Evolutionary conservation across 2,113 vertebrate species (phyloP).

Genomic region (Paramormyrops kingsleyae): DNA sequence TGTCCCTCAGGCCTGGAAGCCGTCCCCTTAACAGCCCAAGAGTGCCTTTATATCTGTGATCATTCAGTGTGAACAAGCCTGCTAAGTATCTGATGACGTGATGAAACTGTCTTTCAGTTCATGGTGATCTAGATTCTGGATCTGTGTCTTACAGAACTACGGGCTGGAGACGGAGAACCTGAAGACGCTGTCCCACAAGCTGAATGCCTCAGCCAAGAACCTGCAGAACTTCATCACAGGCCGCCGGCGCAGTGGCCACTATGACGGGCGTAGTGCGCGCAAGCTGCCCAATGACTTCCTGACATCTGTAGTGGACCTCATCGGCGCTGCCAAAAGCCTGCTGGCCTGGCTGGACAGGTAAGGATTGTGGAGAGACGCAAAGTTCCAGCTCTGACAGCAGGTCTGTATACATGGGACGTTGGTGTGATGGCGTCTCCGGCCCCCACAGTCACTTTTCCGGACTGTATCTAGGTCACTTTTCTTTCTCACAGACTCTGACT

Average conservation of each 20-base stretch:
- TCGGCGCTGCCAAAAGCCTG: slow-evolving; percentile 89
- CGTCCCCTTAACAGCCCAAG: neutral
- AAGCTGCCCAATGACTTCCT: slow-evolving; percentile 93
- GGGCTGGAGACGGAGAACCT: slow-evolving; percentile 94
- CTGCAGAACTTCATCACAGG: slow-evolving; percentile 89
- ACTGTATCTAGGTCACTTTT: slow-evolving; percentile 8
- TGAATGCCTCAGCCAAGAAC: slow-evolving; percentile 83
- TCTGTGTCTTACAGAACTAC: slow-evolving; percentile 74
- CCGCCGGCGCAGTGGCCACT: slow-evolving; percentile 73
- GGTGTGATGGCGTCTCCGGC: neutral
- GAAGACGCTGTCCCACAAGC: slow-evolving; percentile 88
- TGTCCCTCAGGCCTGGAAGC: neutral
- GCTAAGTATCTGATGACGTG: neutral
- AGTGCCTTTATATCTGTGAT: neutral
- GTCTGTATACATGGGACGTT: neutral
- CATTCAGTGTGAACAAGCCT: neutral
- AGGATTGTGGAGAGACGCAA: slow-evolving; percentile 43
- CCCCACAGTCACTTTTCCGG: neutral
- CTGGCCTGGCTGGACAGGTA: slow-evolving; percentile 93
- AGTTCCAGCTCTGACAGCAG: neutral
- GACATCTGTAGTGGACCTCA: slow-evolving; percentile 93
- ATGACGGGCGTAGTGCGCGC: slow-evolving; percentile 76
- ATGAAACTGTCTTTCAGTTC: neutral
- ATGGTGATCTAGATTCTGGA: neutral
- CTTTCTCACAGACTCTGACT: neutral